Evolutionary conservation across 2,888 invertebrate species (phyloP), one percentile per base, ranked within the genome.

Genomic region (Heliconius erato): DNA sequence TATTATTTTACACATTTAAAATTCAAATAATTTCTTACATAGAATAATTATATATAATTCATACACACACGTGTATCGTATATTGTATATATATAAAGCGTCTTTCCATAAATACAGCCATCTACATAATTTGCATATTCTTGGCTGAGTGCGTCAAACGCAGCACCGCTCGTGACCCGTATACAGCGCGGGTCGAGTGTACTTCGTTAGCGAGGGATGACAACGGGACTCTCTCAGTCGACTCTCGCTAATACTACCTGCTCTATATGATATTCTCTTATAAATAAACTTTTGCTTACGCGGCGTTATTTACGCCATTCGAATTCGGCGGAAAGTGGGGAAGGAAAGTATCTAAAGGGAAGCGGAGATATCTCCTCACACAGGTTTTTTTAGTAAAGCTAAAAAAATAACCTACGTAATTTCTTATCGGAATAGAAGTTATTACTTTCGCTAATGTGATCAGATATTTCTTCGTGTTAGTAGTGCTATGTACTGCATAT

Each of bases 41-140:
- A n/a, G 1, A n/a, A 63, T 11, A 54, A 2, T 14, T 49, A 19
- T 0, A 54, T 23, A 23, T 54, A 23, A 23, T 23, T 7, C 6
- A 63, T 63, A 63, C n/a, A 59, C 23, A 3, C 11, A 59, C 23
- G 3, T 59, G 11, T n/a, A 59, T 59, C 4, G 16, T 6, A 67
- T 19, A 26, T n/a, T 40, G 3, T 63, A 63, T 7, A 26, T 68
- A 35, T 26, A 26, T 74, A 49, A 19, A 26, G 49, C 40, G 11
- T 16, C 26, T 35, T 63, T 40, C 40, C 40, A 63, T 63, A 40
- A 40, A 63, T 40, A 76, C 35, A 40, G 35, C 0, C 63, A 59
- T 44, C 44, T 78, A 68, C 44, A 78, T 63, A 63, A 80, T 80
- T 80, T 80, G 65, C 80, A 80, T 80, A 74, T 74, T 80, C 65